Conservation (phyloP, 2,888 invertebrate species). For the Eueremaeus valkanovi region DNA sequence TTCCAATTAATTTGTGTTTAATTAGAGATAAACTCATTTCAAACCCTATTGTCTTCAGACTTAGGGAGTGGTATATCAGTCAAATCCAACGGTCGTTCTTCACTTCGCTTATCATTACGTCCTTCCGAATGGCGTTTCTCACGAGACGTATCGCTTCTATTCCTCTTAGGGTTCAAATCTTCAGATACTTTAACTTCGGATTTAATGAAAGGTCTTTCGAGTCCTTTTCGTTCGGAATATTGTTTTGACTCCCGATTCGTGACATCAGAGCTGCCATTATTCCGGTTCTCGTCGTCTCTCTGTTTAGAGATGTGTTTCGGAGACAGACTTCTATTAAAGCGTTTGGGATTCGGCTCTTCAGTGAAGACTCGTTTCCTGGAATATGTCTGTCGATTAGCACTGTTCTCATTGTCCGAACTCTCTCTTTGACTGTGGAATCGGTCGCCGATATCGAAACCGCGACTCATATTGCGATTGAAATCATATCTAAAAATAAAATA, state of each 20-base stretch:
- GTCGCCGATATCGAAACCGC: neutral
- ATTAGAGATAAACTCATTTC: neutral
- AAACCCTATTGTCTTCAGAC: neutral
- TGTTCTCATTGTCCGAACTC: neutral
- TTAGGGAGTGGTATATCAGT: slow-evolving; percentile 4
- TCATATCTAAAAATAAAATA: neutral
- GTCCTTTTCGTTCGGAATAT: neutral
- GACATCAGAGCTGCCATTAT: neutral
- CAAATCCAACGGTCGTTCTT: neutral
- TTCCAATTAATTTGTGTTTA: neutral
- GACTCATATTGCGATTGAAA: neutral
- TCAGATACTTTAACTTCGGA: neutral
- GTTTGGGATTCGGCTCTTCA: slow-evolving; percentile 14
- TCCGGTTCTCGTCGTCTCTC: neutral
- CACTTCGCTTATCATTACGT: neutral
- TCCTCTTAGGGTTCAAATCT: neutral
- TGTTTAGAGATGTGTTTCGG: neutral
- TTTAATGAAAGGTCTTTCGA: neutral
- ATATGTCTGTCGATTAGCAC: neutral
- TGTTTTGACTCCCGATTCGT: neutral
- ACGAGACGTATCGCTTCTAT: neutral
- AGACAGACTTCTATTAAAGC: neutral
- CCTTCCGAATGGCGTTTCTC: neutral
- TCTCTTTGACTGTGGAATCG: slow-evolving; percentile 7
- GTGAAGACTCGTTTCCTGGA: neutral